phyloP scores from a whole-genome alignment of 2,797 vertebrate species.

The Triplophysa yarkandensis region DNA sequence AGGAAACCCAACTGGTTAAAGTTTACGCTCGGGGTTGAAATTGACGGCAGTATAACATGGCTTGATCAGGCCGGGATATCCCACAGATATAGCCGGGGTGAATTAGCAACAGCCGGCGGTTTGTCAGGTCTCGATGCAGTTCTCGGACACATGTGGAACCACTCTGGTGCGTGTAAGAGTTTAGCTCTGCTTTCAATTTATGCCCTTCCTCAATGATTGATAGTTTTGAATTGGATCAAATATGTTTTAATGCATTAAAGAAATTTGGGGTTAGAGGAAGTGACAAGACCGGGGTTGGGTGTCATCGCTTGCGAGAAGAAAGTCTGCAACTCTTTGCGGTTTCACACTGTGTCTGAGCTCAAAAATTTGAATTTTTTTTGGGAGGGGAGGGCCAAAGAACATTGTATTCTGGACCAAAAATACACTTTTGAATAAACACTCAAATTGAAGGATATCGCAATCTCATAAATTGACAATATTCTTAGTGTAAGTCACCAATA shows the following conservation, averaged over 20 bases:
- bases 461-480: too few relatives aligned
- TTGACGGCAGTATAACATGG: conserved; percentile 14
- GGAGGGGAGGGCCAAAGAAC: not conserved
- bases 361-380: not conserved
- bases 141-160: conserved; percentile 50
- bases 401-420: too few relatives aligned
- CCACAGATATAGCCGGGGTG: conserved; percentile 20
- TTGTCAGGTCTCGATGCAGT: conserved; percentile 21
- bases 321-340: not conserved
- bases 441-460: not conserved
- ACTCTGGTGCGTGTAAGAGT: conserved; percentile 41
- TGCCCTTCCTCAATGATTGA: conserved; percentile 49
- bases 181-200: conserved; percentile 54
- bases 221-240: conserved; percentile 54
- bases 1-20: conserved; percentile 26
- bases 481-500: too few relatives aligned
- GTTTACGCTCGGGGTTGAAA: conserved; percentile 42
- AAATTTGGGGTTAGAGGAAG: conserved; percentile 45
- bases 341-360: not conserved
- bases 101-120: conserved; percentile 37
- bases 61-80: conserved; percentile 24
- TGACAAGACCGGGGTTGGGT: conserved; percentile 37
- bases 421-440: too few relatives aligned
- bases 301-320: conserved; percentile 27
- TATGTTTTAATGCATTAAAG: conserved; percentile 52